These are phyloP conservation scores for Anneissia japonica DNA, from an alignment of 35 echinoderm and acorn worm species.

Conservation along the genomic window DNA sequence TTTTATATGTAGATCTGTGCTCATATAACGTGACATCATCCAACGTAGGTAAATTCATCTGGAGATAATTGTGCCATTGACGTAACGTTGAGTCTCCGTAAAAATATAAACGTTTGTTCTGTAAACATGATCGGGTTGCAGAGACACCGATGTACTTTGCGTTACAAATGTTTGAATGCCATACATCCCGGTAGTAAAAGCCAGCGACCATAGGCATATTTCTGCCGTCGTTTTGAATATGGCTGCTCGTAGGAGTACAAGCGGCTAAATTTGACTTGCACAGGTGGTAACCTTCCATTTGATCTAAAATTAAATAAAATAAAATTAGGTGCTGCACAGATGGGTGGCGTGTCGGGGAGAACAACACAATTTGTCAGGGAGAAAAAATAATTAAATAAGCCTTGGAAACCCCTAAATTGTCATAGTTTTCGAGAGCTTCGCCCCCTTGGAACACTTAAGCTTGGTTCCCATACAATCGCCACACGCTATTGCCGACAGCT, in stretches of 20 bases:
- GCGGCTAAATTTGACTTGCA: neutral
- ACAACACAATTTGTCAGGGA: too few relatives aligned
- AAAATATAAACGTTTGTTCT: neutral
- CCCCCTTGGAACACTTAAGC: too few relatives aligned
- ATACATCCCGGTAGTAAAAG: neutral
- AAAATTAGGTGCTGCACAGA: neutral
- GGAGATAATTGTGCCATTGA: neutral
- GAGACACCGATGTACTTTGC: neutral
- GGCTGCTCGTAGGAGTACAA: neutral
- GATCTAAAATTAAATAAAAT: neutral
- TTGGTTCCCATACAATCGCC: too few relatives aligned
- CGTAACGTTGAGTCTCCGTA: constrained; percentile 1
- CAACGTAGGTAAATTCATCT: neutral
- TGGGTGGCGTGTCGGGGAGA: too few relatives aligned
- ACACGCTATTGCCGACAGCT: too few relatives aligned
- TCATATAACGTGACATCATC: neutral
- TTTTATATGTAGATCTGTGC: neutral
- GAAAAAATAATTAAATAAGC: too few relatives aligned
- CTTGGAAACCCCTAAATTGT: too few relatives aligned
- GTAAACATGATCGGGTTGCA: neutral
- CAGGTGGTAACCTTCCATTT: neutral
- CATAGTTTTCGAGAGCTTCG: too few relatives aligned
- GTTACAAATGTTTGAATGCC: neutral
- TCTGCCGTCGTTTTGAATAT: neutral
- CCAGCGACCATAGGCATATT: neutral